phyloP scores from a whole-genome alignment of 2,113 vertebrate species.

The Cinclus mexicanus region DNA sequence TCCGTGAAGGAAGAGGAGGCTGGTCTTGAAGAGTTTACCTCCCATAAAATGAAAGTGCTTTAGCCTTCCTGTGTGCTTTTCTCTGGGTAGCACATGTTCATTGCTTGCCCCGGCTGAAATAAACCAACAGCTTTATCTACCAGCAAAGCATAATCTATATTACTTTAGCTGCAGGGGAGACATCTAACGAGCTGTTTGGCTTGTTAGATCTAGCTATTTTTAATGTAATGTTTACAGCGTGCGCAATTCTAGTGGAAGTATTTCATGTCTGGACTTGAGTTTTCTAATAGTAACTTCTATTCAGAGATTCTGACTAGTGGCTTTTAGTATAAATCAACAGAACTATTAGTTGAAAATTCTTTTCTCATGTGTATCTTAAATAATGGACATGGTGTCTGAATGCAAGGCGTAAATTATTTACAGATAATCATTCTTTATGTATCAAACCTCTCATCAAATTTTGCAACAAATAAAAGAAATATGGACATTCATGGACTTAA shows the following conservation, averaged over 20 bases:
- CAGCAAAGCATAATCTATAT: not conserved
- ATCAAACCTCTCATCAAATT: not conserved
- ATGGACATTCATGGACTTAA: not conserved
- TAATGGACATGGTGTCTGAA: rapidly evolving
- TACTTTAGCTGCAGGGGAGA: slow-evolving; percentile 15
- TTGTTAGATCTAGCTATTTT: not conserved
- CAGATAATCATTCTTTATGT: not conserved
- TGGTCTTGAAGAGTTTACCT: not conserved
- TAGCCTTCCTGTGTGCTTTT: not conserved
- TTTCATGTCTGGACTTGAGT: slow-evolving; percentile 4
- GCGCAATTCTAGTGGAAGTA: not conserved
- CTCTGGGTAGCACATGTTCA: not conserved
- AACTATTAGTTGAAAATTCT: not conserved
- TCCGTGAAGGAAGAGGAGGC: not conserved
- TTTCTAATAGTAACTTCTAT: not conserved
- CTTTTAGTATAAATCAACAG: not conserved
- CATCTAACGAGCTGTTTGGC: not conserved
- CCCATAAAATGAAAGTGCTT: not conserved
- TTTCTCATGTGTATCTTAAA: not conserved
- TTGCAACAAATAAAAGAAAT: not conserved
- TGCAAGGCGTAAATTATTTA: not conserved
- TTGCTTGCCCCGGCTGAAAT: not conserved
- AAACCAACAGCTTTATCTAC: not conserved
- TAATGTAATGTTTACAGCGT: not conserved
- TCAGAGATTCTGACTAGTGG: not conserved